phyloP scores from a whole-genome alignment of 2,797 vertebrate species.

The Sciaenops ocellatus region DNA sequence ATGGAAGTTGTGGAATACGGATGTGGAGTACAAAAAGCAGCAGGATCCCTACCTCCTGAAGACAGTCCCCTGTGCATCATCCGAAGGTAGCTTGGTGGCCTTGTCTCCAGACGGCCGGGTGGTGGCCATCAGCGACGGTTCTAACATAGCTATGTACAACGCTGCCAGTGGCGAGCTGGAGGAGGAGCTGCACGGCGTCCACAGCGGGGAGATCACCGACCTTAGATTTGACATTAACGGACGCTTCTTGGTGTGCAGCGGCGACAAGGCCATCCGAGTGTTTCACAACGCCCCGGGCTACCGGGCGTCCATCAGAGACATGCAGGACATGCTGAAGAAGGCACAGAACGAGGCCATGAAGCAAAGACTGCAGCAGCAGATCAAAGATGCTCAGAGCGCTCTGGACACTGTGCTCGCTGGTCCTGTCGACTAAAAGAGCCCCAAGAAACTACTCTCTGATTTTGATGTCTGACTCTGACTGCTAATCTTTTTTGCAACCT shows the following conservation, averaged over 20 bases:
- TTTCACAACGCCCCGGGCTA: slow-evolving; percentile 93
- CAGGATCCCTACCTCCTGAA: slow-evolving; percentile 94
- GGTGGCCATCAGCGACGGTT: slow-evolving; percentile 87
- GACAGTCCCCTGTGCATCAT: slow-evolving; percentile 85
- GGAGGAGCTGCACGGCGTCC: slow-evolving; percentile 87
- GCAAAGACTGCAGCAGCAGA: slow-evolving; percentile 93
- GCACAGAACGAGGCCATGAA: slow-evolving; percentile 88
- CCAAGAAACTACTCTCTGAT: neutral
- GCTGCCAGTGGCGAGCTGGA: slow-evolving; percentile 87
- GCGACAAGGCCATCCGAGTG: slow-evolving; percentile 90
- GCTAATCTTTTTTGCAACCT: slow-evolving; percentile 10
- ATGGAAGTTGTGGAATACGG: slow-evolving; percentile 97
- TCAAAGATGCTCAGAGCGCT: slow-evolving; percentile 86
- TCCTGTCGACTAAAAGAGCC: slow-evolving; percentile 70
- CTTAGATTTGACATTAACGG: slow-evolving; percentile 91
- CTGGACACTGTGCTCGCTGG: slow-evolving; percentile 86
- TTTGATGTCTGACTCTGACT: slow-evolving; percentile 27
- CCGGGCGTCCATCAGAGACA: slow-evolving; percentile 90
- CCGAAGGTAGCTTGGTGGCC: slow-evolving; percentile 84
- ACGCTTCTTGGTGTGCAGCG: slow-evolving; percentile 90
- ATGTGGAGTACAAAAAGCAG: slow-evolving; percentile 96
- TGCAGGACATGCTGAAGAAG: slow-evolving; percentile 90
- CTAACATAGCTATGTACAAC: slow-evolving; percentile 86
- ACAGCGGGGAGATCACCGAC: slow-evolving; percentile 84
- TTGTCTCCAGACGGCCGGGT: slow-evolving; percentile 91